Percentiles rank a stretch among this genome's conserved stretches.
Conservation (phyloP, 2,797 vertebrate genomes). For the Pristis pectinata region DNA sequence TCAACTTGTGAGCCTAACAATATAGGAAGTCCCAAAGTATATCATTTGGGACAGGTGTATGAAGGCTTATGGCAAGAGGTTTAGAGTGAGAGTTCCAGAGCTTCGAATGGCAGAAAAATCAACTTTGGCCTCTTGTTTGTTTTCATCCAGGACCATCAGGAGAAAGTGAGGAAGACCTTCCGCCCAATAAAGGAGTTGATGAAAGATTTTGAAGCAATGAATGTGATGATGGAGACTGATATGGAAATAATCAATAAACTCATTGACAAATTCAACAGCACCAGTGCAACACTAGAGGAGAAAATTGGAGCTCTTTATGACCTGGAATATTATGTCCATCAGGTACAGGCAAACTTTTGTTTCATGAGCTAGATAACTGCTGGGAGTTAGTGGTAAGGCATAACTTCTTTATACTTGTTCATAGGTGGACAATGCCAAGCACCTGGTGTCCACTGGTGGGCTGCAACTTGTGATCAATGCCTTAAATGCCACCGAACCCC, state of each 20-base stretch:
- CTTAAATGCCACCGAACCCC: conserved; percentile 73
- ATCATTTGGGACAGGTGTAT: conserved; percentile 41
- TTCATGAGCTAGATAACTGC: not conserved
- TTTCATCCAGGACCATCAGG: conserved; percentile 51
- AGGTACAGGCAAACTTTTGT: conserved; percentile 59
- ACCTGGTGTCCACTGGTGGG: conserved; percentile 76
- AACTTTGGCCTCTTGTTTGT: conserved; percentile 12
- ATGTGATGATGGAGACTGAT: conserved; percentile 80
- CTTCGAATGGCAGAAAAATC: not conserved
- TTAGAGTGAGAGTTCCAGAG: not conserved
- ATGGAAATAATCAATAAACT: conserved; percentile 79
- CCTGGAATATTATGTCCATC: conserved; percentile 91
- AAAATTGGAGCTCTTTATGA: conserved; percentile 73
- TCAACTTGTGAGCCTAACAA: too few species aligned
- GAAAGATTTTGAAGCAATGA: conserved; percentile 74
- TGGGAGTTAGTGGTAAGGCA: conserved; percentile 39
- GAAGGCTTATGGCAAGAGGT: not conserved
- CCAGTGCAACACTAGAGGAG: conserved; percentile 65
- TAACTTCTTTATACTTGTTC: conserved; percentile 40
- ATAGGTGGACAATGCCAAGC: conserved; percentile 85
- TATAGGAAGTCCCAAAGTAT: too few species aligned
- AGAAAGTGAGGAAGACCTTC: conserved; percentile 58
- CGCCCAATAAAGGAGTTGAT: conserved; percentile 79
- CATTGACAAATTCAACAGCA: conserved; percentile 73
- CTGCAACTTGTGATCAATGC: conserved; percentile 68